Evolutionary conservation across 1,140 invertebrate genomes (phyloP), one percentile per base, ranked within the genome.

Genomic region (Hydropsyche tenuis): DNA sequence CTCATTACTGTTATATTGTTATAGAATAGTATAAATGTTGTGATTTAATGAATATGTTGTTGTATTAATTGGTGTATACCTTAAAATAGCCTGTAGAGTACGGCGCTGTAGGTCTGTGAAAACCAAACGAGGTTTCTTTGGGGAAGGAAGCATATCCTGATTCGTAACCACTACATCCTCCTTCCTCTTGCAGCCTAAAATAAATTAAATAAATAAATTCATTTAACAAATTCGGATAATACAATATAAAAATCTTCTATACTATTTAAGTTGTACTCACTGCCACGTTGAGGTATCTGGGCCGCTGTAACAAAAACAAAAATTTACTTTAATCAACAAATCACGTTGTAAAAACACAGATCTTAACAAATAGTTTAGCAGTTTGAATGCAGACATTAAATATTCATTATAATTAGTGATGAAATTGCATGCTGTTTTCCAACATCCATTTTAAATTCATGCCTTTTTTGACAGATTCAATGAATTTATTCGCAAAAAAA

Each of bases 21-120:
- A 9, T 4, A 9, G 30, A 9, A 37, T 4, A 37, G 9, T 53
- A 12, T 5, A n/a, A 63, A n/a, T 23, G 60, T 3, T 63, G 23
- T 23, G 12, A 37, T n/a, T n/a, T n/a, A 25, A 63, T 37, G 30
- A 37, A 9, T 37, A 37, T 3, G 30, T n/a, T n/a, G n/a, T n/a
- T n/a, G n/a, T n/a, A n/a, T n/a, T n/a, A 37, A 37, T 37, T 37
- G 30, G 3, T n/a, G n/a, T 37, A 37, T 37, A 96, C 94, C 90
- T 97, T 97, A 92, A 97, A 93, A 97, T 97, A 90, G 97, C 98
- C 90, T 99, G 97, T 85, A 99, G 91, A 85, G 98, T 99, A 89
- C 97, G 93, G 83, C 98, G 91, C 88, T 99, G 98, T 81, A 99
- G 94, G 89, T 99, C 98, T 82, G 98, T 99, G 90, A 99, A 99